Percentiles rank a stretch among this genome's conserved stretches.
Evolutionary conservation across 1,140 invertebrate species (phyloP).

Genomic region (Hycleus phaleratus): DNA sequence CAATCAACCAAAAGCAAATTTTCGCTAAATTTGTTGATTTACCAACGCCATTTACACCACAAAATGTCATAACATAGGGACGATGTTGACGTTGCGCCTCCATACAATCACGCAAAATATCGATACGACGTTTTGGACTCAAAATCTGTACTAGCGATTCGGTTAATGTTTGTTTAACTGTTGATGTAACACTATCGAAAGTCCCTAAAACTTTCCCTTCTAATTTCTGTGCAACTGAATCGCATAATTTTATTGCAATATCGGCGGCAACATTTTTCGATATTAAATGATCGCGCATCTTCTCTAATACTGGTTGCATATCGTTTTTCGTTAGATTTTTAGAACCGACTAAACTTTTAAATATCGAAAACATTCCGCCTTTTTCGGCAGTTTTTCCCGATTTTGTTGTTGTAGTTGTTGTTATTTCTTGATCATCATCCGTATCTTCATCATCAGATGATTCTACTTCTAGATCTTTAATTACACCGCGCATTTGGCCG

Average conservation of each 20-base stretch:
- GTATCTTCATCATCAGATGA: slow-evolving; percentile 45
- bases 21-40: slow-evolving; percentile 99
- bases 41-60: slow-evolving; percentile 99
- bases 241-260: slow-evolving; percentile 89
- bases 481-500: slow-evolving; percentile 72
- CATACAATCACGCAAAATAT: slow-evolving; percentile 93
- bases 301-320: slow-evolving; percentile 83
- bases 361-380: slow-evolving; percentile 69
- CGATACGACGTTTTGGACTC: slow-evolving; percentile 88
- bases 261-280: slow-evolving; percentile 97
- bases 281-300: slow-evolving; percentile 94
- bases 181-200: slow-evolving; percentile 81
- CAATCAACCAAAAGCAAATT: slow-evolving; percentile 99
- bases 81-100: slow-evolving; percentile 72
- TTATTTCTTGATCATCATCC: slow-evolving; percentile 36
- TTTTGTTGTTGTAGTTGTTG: slow-evolving; percentile 18
- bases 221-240: slow-evolving; percentile 86
- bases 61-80: slow-evolving; percentile 97
- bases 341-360: slow-evolving; percentile 80
- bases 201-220: slow-evolving; percentile 89
- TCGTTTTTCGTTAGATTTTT: slow-evolving; percentile 67
- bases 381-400: slow-evolving; percentile 18
- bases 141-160: slow-evolving; percentile 86
- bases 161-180: slow-evolving; percentile 72
- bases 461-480: slow-evolving; percentile 58